Conservation (phyloP, 2,888 invertebrate species). For the Pasiphila rectangulata region DNA sequence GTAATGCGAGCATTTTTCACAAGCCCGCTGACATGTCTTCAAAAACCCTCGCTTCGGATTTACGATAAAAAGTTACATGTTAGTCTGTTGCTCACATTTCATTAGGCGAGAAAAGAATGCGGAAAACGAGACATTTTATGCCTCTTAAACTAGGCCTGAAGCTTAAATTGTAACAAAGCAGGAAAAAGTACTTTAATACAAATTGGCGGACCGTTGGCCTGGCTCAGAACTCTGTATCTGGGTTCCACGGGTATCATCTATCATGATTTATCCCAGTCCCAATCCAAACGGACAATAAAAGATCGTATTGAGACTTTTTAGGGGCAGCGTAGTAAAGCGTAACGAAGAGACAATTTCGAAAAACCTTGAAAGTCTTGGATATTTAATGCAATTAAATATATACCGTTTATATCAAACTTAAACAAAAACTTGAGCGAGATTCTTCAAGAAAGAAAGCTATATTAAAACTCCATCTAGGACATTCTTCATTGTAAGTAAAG, state of each 20-base stretch:
- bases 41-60: constrained; percentile 54
- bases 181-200: constrained; percentile 37
- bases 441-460: not conserved
- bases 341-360: not conserved
- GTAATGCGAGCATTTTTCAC: constrained; percentile 62
- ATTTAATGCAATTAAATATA: not conserved
- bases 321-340: constrained; percentile 44
- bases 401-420: no score
- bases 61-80: constrained; percentile 63
- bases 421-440: not conserved
- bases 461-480: not conserved
- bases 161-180: constrained; percentile 43
- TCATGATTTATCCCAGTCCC: constrained; percentile 73
- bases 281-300: constrained; percentile 70
- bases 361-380: not conserved
- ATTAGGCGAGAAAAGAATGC: constrained; percentile 66
- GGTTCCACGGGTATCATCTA: constrained; percentile 62
- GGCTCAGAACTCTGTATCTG: constrained; percentile 57
- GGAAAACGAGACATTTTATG: constrained; percentile 57
- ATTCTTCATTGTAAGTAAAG: not conserved
- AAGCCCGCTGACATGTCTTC: constrained; percentile 57
- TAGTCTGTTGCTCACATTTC: constrained; percentile 62
- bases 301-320: constrained; percentile 66
- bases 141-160: constrained; percentile 42
- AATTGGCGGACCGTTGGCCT: constrained; percentile 58